Conservation (phyloP, 1,140 invertebrate species). For the Rhopalosiphum maidis region DNA sequence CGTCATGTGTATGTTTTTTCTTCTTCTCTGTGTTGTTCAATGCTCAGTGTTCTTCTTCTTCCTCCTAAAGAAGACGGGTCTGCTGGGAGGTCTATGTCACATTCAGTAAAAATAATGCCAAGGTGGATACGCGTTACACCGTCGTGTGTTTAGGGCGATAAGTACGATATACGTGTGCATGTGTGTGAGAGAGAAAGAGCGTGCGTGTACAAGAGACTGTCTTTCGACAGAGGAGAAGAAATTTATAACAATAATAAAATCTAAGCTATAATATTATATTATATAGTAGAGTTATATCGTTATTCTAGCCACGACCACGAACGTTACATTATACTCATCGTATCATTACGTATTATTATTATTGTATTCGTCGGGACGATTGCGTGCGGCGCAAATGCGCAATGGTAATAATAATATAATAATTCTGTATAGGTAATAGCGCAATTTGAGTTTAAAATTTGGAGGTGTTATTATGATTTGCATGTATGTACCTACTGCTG, state of each 20-base stretch:
- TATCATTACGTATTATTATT: neutral
- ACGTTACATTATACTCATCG: neutral
- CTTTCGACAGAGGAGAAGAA: neutral
- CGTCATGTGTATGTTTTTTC: constrained; percentile 23
- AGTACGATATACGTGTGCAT: neutral
- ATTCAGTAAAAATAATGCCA: constrained; percentile 42
- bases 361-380: neutral
- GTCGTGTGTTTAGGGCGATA: neutral
- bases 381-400: neutral
- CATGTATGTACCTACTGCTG: no score
- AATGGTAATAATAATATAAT: neutral
- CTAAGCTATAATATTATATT: neutral
- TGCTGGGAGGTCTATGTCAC: constrained; percentile 49
- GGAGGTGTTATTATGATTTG: no score
- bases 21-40: neutral
- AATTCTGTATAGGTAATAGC: neutral
- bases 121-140: neutral
- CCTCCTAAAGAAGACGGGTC: constrained; percentile 28
- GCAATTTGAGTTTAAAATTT: no score
- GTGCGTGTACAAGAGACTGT: neutral
- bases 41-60: constrained; percentile 1
- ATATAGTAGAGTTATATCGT: neutral
- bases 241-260: constrained; percentile 4
- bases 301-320: neutral
- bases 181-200: neutral